Percentiles rank a stretch among this genome's conserved stretches.
Evolutionary conservation across 2,113 vertebrate genomes (phyloP).

Genomic region (Athene noctua): DNA sequence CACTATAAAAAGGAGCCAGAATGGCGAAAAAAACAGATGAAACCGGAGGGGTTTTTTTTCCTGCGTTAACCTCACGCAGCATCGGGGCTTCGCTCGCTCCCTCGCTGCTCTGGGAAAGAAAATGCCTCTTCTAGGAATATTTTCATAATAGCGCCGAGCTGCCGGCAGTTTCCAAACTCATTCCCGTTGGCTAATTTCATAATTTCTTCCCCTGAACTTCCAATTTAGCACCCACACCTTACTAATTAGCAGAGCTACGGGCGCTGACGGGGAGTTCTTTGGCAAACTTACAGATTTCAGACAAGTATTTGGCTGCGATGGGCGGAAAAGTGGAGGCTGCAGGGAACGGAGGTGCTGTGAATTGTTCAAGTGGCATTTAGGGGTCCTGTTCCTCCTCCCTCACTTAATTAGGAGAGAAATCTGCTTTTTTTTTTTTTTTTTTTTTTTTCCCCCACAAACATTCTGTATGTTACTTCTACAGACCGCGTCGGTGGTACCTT

Average conservation of each 20-base stretch:
- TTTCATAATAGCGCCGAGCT: not conserved
- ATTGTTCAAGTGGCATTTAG: not conserved
- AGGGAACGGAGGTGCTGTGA: not conserved
- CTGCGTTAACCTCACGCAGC: accelerated
- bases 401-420: not conserved
- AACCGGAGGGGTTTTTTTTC: not conserved
- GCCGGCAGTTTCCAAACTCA: not conserved
- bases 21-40: not conserved
- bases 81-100: not conserved
- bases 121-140: not conserved
- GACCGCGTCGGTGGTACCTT: not conserved
- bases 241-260: not conserved
- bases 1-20: too few relatives aligned
- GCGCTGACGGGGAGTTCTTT: not conserved
- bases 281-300: not conserved
- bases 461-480: too few relatives aligned
- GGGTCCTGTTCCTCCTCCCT: not conserved
- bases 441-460: not conserved
- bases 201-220: not conserved
- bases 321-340: not conserved
- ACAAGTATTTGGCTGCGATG: not conserved
- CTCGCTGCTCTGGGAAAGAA: not conserved
- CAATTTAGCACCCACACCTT: not conserved
- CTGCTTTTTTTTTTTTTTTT: not conserved
- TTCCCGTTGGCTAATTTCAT: not conserved